Percentiles rank a stretch among this genome's conserved stretches.
These are phyloP conservation scores for Melipona bicolor DNA, from an alignment of 2,888 invertebrate species.

Conservation along the genomic window DNA sequence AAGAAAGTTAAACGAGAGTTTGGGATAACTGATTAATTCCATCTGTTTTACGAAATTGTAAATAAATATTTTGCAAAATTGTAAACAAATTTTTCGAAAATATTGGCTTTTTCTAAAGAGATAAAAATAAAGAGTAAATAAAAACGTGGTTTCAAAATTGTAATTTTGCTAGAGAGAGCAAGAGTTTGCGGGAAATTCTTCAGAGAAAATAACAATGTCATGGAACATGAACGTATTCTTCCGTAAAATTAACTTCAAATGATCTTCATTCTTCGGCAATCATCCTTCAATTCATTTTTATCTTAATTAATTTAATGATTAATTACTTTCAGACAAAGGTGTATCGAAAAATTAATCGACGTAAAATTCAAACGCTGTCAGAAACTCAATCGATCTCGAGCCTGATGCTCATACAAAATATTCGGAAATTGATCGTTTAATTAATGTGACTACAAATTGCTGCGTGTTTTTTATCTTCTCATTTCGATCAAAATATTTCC, in stretches of 20 bases:
- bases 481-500: neutral
- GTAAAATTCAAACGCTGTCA: no score
- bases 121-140: neutral
- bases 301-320: neutral
- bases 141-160: neutral
- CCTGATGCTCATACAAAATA: no score
- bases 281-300: neutral
- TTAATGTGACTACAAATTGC: no score
- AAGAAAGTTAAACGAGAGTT: no score
- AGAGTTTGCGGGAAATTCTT: constrained; percentile 1
- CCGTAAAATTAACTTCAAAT: neutral
- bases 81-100: neutral
- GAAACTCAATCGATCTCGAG: no score
- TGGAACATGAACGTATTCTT: neutral
- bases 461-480: neutral
- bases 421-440: no score
- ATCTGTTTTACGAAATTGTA: neutral
- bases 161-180: neutral
- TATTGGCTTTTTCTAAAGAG: neutral
- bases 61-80: neutral
- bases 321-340: no score
- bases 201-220: neutral
- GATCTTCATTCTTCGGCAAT: neutral
- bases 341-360: no score
- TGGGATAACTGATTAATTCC: no score